Evolutionary conservation across 2,888 invertebrate species (phyloP), one percentile per base, ranked within the genome.

Genomic region (Mythimna vitellina): DNA sequence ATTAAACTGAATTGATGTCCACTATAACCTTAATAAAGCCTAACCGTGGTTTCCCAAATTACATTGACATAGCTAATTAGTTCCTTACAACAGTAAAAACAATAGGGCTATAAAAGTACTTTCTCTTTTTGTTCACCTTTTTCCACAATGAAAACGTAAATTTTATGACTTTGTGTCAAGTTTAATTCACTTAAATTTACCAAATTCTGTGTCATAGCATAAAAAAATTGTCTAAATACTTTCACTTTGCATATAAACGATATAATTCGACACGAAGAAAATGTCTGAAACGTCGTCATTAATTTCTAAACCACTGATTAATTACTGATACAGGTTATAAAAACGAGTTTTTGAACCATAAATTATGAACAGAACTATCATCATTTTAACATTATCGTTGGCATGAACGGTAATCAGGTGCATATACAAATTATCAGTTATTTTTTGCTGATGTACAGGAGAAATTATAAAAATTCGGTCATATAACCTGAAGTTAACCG

Each of bases 241-340:
- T 82, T 86, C 80, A 74, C 85, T 81, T 65, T 32, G 29, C 63
- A 73, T 68, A 65, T 6, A 65, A 63, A 70, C 53, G 68, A 66
- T 46, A 46, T 70, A 53, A 25, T 46, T 32, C 14, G 22, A 22
- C 67, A 62, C 29, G 65, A 70, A 17, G 49, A 56, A 73, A 74
- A 70, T 53, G 53, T 49, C 25, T 14, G n/a, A 63, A 68, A 32
- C 29, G 38, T 49, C 60, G n/a, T n/a, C 58, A 76, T 78, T 74
- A 76, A 78, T 67, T 78, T 77, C 38, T 60, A 74, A 80, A 83
- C 49, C 62, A 57, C 61, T 70, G 20, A 71, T 78, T 83, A 80
- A 74, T 68, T 65, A 69, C 49, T 29, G 22, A 65, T 54, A 57
- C 78, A 77, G 63, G 76, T 76, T 76, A 10, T 63, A 75, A 80